phyloP scores from a whole-genome alignment of 2,797 vertebrate species.

The Zalophus californianus region DNA sequence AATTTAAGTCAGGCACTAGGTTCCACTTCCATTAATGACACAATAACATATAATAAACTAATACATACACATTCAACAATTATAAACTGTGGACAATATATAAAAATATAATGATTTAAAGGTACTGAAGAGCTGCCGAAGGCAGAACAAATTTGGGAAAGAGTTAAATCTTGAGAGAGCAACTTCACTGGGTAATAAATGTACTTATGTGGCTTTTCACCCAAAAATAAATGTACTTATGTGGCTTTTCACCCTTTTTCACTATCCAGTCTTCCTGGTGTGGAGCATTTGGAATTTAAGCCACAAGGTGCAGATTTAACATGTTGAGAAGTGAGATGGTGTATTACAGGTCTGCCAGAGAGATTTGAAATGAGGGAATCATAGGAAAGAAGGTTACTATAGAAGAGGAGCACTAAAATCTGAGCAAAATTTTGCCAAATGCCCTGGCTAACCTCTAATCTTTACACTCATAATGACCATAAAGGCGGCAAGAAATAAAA shows the following conservation, averaged over 20 bases:
- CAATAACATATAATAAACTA: background rate
- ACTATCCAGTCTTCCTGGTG: background rate
- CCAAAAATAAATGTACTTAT: background rate
- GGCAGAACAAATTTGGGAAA: too few relatives aligned
- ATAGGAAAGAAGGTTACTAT: background rate
- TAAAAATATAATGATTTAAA: background rate
- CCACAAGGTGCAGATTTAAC: background rate
- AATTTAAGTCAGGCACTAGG: background rate
- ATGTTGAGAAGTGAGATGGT: background rate
- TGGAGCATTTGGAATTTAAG: background rate
- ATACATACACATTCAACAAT: background rate
- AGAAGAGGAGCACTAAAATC: background rate
- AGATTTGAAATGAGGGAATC: background rate
- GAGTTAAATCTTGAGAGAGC: background rate
- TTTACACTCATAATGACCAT: background rate
- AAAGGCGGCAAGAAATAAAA: background rate
- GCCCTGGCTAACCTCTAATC: background rate
- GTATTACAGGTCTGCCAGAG: background rate
- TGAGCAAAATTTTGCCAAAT: background rate
- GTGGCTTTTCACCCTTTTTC: background rate
- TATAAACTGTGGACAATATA: background rate
- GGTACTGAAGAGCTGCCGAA: background rate
- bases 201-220: background rate
- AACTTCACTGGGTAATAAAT: background rate
- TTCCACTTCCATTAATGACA: background rate